These are phyloP conservation scores for Linepithema humile DNA, from an alignment of 1,140 invertebrate genomes.

Conservation along the genomic window DNA sequence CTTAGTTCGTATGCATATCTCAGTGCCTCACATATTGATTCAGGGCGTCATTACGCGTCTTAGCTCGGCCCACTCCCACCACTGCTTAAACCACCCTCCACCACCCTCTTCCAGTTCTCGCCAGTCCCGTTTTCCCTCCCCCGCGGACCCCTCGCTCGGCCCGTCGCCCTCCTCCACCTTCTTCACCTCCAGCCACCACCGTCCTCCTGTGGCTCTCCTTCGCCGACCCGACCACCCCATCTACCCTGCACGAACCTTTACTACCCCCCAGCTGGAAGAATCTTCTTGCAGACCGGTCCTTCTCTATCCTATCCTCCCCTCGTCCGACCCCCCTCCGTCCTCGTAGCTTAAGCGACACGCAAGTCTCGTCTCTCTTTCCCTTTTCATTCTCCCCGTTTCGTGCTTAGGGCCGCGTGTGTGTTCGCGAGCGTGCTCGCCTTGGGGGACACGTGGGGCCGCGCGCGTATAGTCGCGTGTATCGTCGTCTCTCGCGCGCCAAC, in stretches of 20 bases:
- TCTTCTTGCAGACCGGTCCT: slow-evolving; percentile 72
- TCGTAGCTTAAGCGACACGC: slow-evolving; percentile 52
- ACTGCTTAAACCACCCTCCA: slow-evolving; percentile 71
- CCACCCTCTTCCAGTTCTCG: slow-evolving; percentile 54
- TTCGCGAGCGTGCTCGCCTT: slow-evolving; percentile 28
- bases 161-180: slow-evolving; percentile 59
- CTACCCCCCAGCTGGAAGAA: slow-evolving; percentile 69
- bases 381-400: slow-evolving; percentile 50
- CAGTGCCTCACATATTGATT: slow-evolving; percentile 83
- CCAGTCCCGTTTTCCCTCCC: slow-evolving; percentile 53
- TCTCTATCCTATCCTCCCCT: slow-evolving; percentile 42
- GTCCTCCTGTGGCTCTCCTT: slow-evolving; percentile 68
- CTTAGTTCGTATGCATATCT: slow-evolving; percentile 83
- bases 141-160: slow-evolving; percentile 28
- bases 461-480: slow-evolving; percentile 50
- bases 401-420: slow-evolving; percentile 37
- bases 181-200: slow-evolving; percentile 67
- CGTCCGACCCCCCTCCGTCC: background rate
- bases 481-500: slow-evolving; percentile 19
- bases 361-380: slow-evolving; percentile 53
- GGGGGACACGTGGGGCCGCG: slow-evolving; percentile 43
- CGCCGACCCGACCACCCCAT: slow-evolving; percentile 62
- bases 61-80: slow-evolving; percentile 80
- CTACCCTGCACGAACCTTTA: slow-evolving; percentile 65
- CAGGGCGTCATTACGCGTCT: slow-evolving; percentile 83